phyloP scores from a whole-genome alignment of 2,113 vertebrate species.

The Anas platyrhynchos region DNA sequence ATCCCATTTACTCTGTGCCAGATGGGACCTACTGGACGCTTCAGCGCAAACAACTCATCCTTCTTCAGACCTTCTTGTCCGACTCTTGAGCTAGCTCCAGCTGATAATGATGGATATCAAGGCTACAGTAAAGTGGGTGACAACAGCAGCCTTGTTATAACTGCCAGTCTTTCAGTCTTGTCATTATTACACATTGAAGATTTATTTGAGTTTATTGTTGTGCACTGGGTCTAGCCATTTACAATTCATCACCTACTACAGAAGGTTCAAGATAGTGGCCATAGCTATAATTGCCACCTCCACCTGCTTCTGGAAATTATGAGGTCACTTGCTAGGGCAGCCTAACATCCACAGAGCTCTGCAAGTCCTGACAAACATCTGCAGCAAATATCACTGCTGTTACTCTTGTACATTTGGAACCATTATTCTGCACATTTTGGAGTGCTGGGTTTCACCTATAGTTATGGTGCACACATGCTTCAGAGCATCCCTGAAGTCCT shows the following conservation, averaged over 20 bases:
- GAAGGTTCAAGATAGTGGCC: constrained; percentile 85
- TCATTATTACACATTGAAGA: constrained; percentile 93
- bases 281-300: constrained; percentile 87
- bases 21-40: constrained; percentile 92
- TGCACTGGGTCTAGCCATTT: constrained; percentile 85
- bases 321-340: constrained; percentile 82
- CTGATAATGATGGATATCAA: constrained; percentile 92
- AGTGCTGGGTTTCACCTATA: background rate
- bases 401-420: background rate
- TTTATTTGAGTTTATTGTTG: constrained; percentile 92
- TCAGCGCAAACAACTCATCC: constrained; percentile 89
- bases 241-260: constrained; percentile 89
- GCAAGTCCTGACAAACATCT: constrained; percentile 3
- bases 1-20: constrained; percentile 89
- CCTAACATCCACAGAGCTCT: constrained; percentile 52
- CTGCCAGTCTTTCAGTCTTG: constrained; percentile 89
- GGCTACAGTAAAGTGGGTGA: constrained; percentile 87
- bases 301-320: constrained; percentile 89
- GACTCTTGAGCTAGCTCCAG: constrained; percentile 81
- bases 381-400: background rate
- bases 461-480: rapidly evolving
- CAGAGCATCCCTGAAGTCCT: background rate
- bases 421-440: background rate
- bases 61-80: constrained; percentile 90
- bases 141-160: constrained; percentile 91